Evolutionary conservation across 2,113 vertebrate species (phyloP), one percentile per base, ranked within the genome.

Genomic region (Miniopterus natalensis): DNA sequence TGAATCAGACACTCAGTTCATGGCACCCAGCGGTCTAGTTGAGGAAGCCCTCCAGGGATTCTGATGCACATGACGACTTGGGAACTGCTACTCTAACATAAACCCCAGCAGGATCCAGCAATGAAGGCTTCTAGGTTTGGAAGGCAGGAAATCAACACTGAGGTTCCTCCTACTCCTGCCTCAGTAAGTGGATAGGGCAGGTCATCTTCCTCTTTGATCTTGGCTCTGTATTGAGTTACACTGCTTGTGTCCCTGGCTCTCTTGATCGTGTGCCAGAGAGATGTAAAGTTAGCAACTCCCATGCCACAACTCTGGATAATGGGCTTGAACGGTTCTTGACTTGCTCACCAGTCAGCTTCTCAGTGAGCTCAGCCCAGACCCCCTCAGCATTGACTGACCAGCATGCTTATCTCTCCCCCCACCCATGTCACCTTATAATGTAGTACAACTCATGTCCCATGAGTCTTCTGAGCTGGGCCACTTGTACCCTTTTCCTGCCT

Each of bases 231-330:
- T 53, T 53, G 65, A 83, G 21, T 53, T 74, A n/a, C 27, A 88
- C 31, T 55, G 36, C 65, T 40, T 25, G 1, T 14, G 63, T 51
- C 42, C n/a, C 40, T 77, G 21, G n/a, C 31, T 75, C 2, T 57
- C 51, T 42, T 27, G 36, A 81, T 31, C 59, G 6, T 4, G 3
- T 47, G 53, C 36, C 83, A 57, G 90, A 86, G 53, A 84, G 20
- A 81, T 4, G 25, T 49, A 47, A 63, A 31, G 25, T 42, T 55
- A 59, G 7, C 73, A 36, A 66, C 49, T 15, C 13, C 78, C 1
- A 0, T 36, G 73, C 73, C 15, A 0, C 0, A 1, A 7, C 49
- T 59, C 42, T 75, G 51, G 71, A 15, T 51, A 18, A 20, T 4
- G n/a, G 63, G 71, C 31, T 42, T 40, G 53, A 86, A 36, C 45